Conservation (phyloP, 2,888 invertebrate genomes). For the Lithophane ornitopus region DNA sequence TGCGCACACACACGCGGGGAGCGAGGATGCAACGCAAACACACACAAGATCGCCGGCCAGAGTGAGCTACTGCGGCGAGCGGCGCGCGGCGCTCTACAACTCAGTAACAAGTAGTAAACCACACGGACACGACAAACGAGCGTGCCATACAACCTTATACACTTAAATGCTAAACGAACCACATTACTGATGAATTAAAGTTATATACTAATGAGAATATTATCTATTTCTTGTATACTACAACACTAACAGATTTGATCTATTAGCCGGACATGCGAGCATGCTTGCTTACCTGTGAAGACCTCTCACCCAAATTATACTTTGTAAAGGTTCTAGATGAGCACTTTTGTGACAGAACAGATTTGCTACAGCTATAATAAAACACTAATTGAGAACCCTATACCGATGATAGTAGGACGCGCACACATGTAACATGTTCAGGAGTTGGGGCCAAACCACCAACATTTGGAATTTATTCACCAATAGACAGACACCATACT, state of each 20-base stretch:
- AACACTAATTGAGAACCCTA: conserved; percentile 38
- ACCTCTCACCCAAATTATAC: conserved; percentile 21
- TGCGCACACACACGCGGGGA: conserved; percentile 76
- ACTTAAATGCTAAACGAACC: conserved; percentile 44
- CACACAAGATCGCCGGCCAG: conserved; percentile 90
- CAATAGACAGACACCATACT: conserved; percentile 22
- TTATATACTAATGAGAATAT: conserved; percentile 33
- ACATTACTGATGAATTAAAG: conserved; percentile 44
- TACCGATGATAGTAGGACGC: conserved; percentile 44
- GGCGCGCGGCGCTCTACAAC: conserved; percentile 80
- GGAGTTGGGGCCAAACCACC: conserved; percentile 66
- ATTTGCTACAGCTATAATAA: conserved; percentile 29
- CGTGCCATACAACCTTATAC: conserved; percentile 62
- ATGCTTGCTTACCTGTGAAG: conserved; percentile 58
- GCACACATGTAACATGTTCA: conserved; percentile 68
- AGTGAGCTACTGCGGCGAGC: conserved; percentile 81
- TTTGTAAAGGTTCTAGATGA: conserved; percentile 7
- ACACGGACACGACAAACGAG: conserved; percentile 62
- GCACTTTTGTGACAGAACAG: conserved; percentile 29
- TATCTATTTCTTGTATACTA: conserved; percentile 16
- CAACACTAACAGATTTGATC: conserved; percentile 19
- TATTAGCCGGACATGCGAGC: conserved; percentile 52
- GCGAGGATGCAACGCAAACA: conserved; percentile 84
- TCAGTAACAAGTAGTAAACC: conserved; percentile 79
- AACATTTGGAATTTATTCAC: conserved; percentile 11